phyloP scores from a whole-genome alignment of 1,140 invertebrate species.

The Apis dorsata region DNA sequence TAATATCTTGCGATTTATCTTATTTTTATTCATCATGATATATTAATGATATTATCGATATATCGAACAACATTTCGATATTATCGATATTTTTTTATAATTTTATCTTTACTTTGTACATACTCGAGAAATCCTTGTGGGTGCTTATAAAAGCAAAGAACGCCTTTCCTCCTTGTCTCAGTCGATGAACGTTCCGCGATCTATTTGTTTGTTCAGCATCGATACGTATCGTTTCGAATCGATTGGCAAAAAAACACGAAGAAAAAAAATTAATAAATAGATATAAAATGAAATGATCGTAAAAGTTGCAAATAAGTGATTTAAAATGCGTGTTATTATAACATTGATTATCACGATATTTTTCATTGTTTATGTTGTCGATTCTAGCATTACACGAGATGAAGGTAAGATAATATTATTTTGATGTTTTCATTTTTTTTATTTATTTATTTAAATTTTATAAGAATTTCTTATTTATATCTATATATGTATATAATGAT shows the following conservation, averaged over 20 bases:
- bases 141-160: slow-evolving; percentile 78
- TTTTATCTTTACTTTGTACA: no score
- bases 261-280: background rate
- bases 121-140: slow-evolving; percentile 63
- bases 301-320: background rate
- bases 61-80: no score
- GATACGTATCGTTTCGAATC: background rate
- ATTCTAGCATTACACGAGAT: slow-evolving; percentile 66
- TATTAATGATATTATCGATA: no score
- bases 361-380: slow-evolving; percentile 59
- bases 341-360: slow-evolving; percentile 65
- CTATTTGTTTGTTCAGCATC: slow-evolving; percentile 24
- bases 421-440: background rate
- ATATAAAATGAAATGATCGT: background rate
- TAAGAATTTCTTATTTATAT: no score
- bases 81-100: no score
- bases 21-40: no score
- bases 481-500: no score
- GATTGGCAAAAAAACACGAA: background rate
- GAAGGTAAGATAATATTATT: slow-evolving; percentile 64
- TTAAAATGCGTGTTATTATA: slow-evolving; percentile 66
- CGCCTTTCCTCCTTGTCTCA: slow-evolving; percentile 71
- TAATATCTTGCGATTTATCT: no score
- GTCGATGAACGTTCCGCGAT: slow-evolving; percentile 67
- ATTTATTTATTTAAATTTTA: no score